Evolutionary conservation across 2,888 invertebrate genomes (phyloP), one percentile per base, ranked within the genome.

Genomic region (Steinernema hermaphroditum): DNA sequence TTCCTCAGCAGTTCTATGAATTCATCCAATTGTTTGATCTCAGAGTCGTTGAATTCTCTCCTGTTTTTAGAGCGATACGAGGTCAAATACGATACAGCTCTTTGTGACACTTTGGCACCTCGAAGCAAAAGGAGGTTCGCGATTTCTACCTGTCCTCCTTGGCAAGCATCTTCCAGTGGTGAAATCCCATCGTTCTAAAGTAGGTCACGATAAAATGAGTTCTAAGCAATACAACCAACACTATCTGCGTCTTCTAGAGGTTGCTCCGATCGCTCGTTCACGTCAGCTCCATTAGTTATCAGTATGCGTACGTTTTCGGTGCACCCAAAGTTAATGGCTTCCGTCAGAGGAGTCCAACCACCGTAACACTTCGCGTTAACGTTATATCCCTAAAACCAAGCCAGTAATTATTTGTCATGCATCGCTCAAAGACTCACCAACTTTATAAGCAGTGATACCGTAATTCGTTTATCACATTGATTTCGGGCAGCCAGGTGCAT

Each of bases 81-180:
- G 4, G 2, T 54, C 22, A 54, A 27, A 24, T 6, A 54, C 1
- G 4, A 2, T 4, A 54, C 22, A 24, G 54, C 54, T 2, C 27
- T 54, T 2, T 2, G 2, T 2, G 54, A 24, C 24, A 54, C 54
- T 14, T 27, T 22, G 24, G 54, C 54, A 22, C 27, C 27, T 27
- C 22, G 22, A 2, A 24, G 14, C 12, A 54, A 22, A 4, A 54
- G 22, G 24, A 54, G 54, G 24, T 54, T 54, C 9, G 54, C 54
- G 27, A 54, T 54, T 14, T 4, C 22, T 2, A 54, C 54, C 19
- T 24, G 2, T 16, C 54, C 54, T 24, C 4, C 2, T 24, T 6
- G 6, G 14, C 54, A 54, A 54, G 54, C 54, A 22, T 54, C 54
- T 54, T 54, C 54, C 4, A 54, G 54, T 6, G 54, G 54, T 14